Conservation (phyloP, 1,140 invertebrate genomes). For the Ptiloglossa arizonensis region DNA sequence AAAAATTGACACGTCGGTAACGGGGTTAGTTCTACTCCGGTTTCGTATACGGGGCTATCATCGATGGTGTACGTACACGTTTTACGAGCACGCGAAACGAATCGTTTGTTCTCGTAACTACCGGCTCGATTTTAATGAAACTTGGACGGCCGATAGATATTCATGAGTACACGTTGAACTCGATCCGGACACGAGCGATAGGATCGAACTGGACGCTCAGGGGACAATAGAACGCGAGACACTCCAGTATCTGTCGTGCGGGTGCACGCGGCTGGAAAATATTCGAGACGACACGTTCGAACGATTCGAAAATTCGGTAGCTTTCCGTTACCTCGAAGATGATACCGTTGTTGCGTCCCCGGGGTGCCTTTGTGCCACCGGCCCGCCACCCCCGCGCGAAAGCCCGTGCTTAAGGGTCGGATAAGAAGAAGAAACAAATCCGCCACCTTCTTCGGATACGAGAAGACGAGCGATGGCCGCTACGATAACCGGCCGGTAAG, state of each 20-base stretch:
- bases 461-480: slow-evolving; percentile 72
- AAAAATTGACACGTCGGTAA: too few species aligned
- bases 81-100: too few species aligned
- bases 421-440: slow-evolving; percentile 74
- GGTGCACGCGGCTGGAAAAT: slow-evolving; percentile 15
- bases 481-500: slow-evolving; percentile 73
- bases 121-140: too few species aligned
- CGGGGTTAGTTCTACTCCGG: too few species aligned
- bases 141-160: not conserved
- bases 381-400: slow-evolving; percentile 43
- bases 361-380: slow-evolving; percentile 49
- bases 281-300: slow-evolving; percentile 26
- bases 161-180: not conserved
- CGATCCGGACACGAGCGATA: not conserved
- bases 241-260: slow-evolving; percentile 9
- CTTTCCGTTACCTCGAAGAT: slow-evolving; percentile 44
- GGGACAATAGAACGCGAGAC: slow-evolving; percentile 31
- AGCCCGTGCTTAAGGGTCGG: slow-evolving; percentile 44
- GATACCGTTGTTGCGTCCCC: slow-evolving; percentile 52
- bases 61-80: too few species aligned
- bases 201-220: slow-evolving; percentile 4
- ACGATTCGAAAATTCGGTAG: slow-evolving; percentile 51
- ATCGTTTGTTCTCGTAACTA: too few species aligned
- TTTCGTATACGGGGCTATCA: too few species aligned
- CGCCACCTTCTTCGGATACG: slow-evolving; percentile 74